Conservation (phyloP, 2,113 vertebrate genomes). For the Tylochromis polylepis region DNA sequence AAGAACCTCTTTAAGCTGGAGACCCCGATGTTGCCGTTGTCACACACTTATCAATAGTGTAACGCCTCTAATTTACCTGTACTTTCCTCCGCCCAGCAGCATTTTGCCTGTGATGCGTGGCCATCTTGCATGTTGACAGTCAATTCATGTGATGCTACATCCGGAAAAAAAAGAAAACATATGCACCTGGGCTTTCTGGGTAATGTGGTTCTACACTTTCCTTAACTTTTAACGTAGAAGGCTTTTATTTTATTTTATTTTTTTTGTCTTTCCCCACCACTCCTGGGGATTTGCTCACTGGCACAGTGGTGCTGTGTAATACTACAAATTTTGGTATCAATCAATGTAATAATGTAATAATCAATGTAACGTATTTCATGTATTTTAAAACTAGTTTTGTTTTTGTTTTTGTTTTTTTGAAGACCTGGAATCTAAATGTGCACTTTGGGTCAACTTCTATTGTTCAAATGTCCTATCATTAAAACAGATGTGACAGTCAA, state of each 20-base stretch:
- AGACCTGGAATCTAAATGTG: not conserved
- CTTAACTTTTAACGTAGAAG: not conserved
- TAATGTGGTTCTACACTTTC: constrained; percentile 36
- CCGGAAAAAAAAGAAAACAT: constrained; percentile 66
- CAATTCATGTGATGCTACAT: constrained; percentile 78
- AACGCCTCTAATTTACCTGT: constrained; percentile 74
- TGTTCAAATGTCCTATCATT: not conserved
- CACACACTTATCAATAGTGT: not conserved
- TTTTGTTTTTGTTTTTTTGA: not conserved
- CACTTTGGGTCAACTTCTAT: not conserved
- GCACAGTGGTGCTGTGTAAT: not conserved
- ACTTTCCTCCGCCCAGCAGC: constrained; percentile 98
- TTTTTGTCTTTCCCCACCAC: not conserved
- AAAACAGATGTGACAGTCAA: not conserved
- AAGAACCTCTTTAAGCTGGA: not conserved
- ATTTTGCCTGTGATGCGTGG: constrained; percentile 98
- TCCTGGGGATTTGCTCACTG: not conserved
- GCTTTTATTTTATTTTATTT: not conserved
- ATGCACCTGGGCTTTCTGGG: constrained; percentile 39
- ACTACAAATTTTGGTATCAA: not conserved
- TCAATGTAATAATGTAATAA: not conserved
- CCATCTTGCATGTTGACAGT: constrained; percentile 99
- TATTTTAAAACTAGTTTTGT: not conserved
- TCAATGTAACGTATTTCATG: not conserved
- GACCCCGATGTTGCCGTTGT: not conserved